These are phyloP conservation scores for Potamarius usumacintae DNA, from an alignment of 2,113 vertebrate species.

Conservation along the genomic window DNA sequence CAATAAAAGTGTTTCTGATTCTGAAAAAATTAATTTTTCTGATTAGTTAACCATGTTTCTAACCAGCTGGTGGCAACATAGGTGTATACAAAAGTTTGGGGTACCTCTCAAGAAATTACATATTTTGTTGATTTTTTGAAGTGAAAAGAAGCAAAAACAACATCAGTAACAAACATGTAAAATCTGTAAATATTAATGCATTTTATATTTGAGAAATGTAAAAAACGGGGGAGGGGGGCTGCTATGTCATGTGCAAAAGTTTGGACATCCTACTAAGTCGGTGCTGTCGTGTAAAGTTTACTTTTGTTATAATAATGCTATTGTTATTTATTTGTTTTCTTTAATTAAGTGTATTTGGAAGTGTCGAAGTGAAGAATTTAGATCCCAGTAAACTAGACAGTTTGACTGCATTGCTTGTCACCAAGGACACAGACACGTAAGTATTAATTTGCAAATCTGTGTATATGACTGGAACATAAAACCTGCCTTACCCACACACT, in stretches of 20 bases:
- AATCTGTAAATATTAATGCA: too few relatives aligned
- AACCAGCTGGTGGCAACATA: neutral
- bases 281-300: neutral
- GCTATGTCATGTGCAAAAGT: neutral
- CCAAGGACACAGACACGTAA: conserved; percentile 58
- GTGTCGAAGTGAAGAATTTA: conserved; percentile 75
- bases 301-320: neutral
- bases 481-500: neutral
- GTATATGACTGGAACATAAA: neutral
- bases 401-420: conserved; percentile 77
- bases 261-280: neutral
- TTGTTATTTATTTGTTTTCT: conserved; percentile 32
- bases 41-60: neutral
- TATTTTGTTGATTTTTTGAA: too few relatives aligned
- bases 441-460: conserved; percentile 28
- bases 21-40: too few relatives aligned
- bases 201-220: neutral
- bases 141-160: too few relatives aligned
- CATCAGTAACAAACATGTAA: too few relatives aligned
- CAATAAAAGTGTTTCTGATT: too few relatives aligned
- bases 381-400: conserved; percentile 62
- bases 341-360: conserved; percentile 77
- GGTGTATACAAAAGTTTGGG: too few relatives aligned
- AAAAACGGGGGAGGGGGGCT: neutral
- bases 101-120: too few relatives aligned